Percentiles rank a stretch among this genome's conserved stretches.
These are phyloP conservation scores for Ellobium chinense DNA, from an alignment of 2,888 invertebrate species.

Conservation along the genomic window DNA sequence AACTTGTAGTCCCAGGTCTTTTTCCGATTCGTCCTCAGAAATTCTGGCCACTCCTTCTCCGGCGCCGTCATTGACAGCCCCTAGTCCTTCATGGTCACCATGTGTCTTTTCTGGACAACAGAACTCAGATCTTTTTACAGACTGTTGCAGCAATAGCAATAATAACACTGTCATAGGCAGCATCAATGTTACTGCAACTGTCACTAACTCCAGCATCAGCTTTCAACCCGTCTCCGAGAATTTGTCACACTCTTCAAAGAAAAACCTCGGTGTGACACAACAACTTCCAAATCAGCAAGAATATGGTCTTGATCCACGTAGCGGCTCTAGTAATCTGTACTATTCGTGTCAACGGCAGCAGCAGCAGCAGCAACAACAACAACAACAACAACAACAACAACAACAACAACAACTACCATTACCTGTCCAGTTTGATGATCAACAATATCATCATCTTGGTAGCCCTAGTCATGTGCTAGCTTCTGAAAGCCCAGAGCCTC, in stretches of 20 bases:
- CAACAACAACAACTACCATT: conserved; percentile 20
- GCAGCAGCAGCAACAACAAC: not conserved
- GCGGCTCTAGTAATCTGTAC: not conserved
- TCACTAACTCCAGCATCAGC: too few relatives aligned
- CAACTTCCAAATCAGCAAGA: not conserved
- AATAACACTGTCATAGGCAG: not conserved
- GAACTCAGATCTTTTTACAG: not conserved
- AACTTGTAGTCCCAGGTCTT: conserved; percentile 57
- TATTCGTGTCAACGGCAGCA: not conserved
- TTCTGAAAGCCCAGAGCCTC: not conserved
- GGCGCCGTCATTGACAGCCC: conserved; percentile 5
- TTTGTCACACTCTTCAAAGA: too few relatives aligned
- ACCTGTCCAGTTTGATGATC: not conserved
- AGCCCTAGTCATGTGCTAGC: not conserved
- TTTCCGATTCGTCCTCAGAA: conserved; percentile 61
- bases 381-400: conserved; percentile 7
- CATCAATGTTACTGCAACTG: not conserved
- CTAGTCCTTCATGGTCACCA: conserved; percentile 1
- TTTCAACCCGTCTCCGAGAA: too few relatives aligned
- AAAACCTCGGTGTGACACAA: not conserved
- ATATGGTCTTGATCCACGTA: not conserved
- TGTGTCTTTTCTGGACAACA: not conserved
- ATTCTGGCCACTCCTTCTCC: conserved; percentile 43
- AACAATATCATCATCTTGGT: not conserved
- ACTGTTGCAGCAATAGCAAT: not conserved